A percentile compares a stretch with the other conserved stretches of the same genome.
phyloP scores from a whole-genome alignment of 1,140 invertebrate species.

The Pomacea maculata region DNA sequence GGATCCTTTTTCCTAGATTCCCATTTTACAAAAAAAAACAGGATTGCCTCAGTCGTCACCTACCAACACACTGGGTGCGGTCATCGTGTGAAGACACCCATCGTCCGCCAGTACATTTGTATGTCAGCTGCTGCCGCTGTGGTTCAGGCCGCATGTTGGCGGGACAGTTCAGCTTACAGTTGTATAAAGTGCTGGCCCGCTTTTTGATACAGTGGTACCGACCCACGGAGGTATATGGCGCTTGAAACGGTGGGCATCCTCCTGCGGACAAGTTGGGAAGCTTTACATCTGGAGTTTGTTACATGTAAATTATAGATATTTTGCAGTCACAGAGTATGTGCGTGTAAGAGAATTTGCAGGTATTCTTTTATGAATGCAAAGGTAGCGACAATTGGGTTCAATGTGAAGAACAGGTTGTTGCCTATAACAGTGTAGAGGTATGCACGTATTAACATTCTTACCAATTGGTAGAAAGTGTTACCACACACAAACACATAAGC shows the following conservation, averaged over 20 bases:
- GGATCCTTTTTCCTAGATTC: no score
- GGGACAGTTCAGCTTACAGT: background rate
- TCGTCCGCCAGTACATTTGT: background rate
- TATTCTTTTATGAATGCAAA: background rate
- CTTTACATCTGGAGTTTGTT: background rate
- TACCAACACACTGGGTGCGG: background rate
- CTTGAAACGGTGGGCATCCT: background rate
- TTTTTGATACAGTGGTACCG: background rate
- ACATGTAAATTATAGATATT: no score
- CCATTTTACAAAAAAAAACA: no score
- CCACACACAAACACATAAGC: no score
- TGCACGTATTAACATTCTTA: no score
- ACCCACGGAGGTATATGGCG: background rate
- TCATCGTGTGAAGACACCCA: background rate
- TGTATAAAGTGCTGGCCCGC: background rate
- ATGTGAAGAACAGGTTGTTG: no score
- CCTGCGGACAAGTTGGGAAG: background rate
- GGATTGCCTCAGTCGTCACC: background rate
- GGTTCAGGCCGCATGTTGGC: background rate
- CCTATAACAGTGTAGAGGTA: no score
- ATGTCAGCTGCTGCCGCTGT: background rate
- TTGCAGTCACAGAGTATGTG: background rate
- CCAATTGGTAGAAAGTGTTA: no score
- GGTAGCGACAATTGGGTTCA: no score
- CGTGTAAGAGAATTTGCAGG: background rate